Base-by-base conservation (phyloP, 1,140 invertebrate species). In the Aphis craccivora region DNA sequence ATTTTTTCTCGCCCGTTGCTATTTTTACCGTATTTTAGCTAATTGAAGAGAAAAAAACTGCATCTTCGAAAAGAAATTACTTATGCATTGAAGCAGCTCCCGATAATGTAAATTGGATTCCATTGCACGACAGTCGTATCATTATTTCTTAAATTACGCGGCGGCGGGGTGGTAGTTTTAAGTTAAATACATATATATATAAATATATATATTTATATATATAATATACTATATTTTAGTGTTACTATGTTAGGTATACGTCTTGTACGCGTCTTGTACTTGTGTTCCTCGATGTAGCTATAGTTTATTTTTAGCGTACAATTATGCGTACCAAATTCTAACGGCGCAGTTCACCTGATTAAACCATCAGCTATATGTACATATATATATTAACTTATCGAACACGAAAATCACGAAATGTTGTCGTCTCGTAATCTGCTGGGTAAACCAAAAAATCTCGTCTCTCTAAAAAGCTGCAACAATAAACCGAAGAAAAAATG, bases 141-240 rank as follows among this genome's bases (percentile, higher is more conserved):
- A 89, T 89, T 89, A 89, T 89, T 89, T 53, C 20, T 35, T 53
- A 89, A 53, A 89, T 88, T 53, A 35, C 9, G 25, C n/a, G 48
- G 18, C 35, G 43, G 9, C 76, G 18, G 18, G 14, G 11, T 84
- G 43, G 37, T 48, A 30, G 43, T 87, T n/a, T 87, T 22, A 76
- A n/a, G 30, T 76, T 76, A n/a, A 30, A n/a, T 67, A n/a, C n/a
- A 35, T n/a, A 45, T 8, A 45, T 18, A 67, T 67, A 60, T 30
- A 0, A 2, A 67, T n/a, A 67, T 67, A 45, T 18, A 40, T 40
- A 40, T n/a, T n/a, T n/a, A n/a, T n/a, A n/a, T n/a, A n/a, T n/a
- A n/a, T n/a, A n/a, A n/a, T 18, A 67, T 67, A 60, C 9, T 0
- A n/a, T 20, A 76, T 76, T 76, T 35, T 18, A n/a, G 60, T n/a